These are phyloP conservation scores for Fopius arisanus DNA, from an alignment of 1,140 invertebrate species.

Conservation along the genomic window DNA sequence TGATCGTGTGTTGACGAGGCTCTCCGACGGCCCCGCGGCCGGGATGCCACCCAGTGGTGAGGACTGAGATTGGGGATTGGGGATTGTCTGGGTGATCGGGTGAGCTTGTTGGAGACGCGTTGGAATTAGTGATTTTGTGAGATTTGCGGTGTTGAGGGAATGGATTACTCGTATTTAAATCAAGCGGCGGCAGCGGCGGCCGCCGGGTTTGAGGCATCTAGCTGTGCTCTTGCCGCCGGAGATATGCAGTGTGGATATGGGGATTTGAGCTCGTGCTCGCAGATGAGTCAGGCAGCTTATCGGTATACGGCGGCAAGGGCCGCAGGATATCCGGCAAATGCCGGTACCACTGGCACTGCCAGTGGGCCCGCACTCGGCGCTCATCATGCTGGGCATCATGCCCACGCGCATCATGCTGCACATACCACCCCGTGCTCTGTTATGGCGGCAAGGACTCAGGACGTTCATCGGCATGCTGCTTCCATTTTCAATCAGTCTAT, in stretches of 20 bases:
- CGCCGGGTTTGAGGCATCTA: conserved; percentile 71
- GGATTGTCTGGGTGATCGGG: neutral
- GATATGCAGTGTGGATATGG: conserved; percentile 83
- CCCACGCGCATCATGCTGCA: conserved; percentile 60
- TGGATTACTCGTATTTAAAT: conserved; percentile 79
- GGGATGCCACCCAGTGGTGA: neutral
- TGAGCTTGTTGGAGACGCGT: neutral
- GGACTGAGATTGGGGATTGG: neutral
- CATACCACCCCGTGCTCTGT: conserved; percentile 67
- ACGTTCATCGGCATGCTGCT: conserved; percentile 67
- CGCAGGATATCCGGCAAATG: conserved; percentile 56
- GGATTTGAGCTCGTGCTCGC: conserved; percentile 84
- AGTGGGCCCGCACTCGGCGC: conserved; percentile 53
- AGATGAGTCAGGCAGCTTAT: conserved; percentile 83
- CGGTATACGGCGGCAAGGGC: conserved; percentile 71
- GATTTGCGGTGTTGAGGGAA: conserved; percentile 41
- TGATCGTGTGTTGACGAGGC: neutral
- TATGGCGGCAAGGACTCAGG: conserved; percentile 68
- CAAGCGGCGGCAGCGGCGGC: conserved; percentile 71
- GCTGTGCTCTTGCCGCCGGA: conserved; percentile 70
- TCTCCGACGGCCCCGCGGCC: neutral
- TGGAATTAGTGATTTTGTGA: neutral
- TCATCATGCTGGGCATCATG: conserved; percentile 61
- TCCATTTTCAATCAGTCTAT: conserved; percentile 72
- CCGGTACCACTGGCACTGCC: conserved; percentile 52